A percentile compares a stretch with the other conserved stretches of the same genome.
Conservation (phyloP, 2,113 vertebrate species). For the Urocolius indicus region DNA sequence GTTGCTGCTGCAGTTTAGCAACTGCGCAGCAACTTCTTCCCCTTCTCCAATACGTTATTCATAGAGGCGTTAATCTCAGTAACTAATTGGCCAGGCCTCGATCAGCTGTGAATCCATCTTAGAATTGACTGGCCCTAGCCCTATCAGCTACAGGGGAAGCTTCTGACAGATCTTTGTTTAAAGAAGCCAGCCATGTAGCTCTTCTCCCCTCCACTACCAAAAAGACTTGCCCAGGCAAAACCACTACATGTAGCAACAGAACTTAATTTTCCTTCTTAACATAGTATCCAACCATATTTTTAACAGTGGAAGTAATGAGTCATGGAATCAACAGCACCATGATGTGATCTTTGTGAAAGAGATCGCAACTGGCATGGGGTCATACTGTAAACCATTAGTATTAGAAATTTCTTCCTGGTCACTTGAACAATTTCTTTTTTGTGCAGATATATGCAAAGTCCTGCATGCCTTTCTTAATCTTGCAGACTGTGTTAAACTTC, state of each 20-base stretch:
- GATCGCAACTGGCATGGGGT: background rate
- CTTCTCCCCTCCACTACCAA: too few relatives aligned
- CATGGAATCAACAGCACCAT: background rate
- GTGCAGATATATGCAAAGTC: background rate
- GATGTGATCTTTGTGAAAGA: conserved; percentile 15
- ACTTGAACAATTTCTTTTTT: background rate
- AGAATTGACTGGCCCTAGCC: too few relatives aligned
- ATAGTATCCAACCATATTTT: background rate
- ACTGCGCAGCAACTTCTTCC: too few relatives aligned
- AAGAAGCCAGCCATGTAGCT: too few relatives aligned
- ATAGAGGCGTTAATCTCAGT: too few relatives aligned
- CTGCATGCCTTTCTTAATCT: background rate
- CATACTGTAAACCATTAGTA: background rate
- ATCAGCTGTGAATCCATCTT: too few relatives aligned
- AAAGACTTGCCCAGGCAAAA: too few relatives aligned
- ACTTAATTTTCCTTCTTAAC: background rate
- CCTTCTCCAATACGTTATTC: too few relatives aligned
- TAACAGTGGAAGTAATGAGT: conserved; percentile 16
- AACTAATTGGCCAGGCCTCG: too few relatives aligned
- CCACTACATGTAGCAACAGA: background rate
- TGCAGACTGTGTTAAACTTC: conserved; percentile 9
- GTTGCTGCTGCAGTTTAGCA: too few relatives aligned
- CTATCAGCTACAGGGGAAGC: too few relatives aligned
- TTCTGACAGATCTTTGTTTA: too few relatives aligned
- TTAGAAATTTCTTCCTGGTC: conserved; percentile 3